Evolutionary conservation across 2,113 vertebrate genomes (phyloP).

Genomic region (Thalassarche chlororhynchos): DNA sequence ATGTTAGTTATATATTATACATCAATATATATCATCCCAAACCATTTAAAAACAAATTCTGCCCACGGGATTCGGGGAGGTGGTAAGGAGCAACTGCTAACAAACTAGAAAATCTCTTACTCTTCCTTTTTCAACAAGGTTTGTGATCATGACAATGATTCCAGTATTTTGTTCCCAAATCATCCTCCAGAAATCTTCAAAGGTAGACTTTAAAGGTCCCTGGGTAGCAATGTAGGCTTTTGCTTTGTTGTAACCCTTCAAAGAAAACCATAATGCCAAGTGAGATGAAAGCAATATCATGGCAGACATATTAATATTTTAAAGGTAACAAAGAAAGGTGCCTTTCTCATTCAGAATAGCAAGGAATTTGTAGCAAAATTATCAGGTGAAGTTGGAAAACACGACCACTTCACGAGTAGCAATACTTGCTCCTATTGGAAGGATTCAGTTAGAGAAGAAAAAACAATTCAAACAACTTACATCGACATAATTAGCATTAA

Average conservation of each 20-base stretch:
- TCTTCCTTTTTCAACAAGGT: constrained; percentile 98
- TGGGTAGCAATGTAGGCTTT: constrained; percentile 98
- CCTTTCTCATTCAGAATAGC: constrained; percentile 20
- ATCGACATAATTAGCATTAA: constrained; percentile 98
- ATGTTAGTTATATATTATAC: neutral
- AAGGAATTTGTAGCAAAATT: neutral
- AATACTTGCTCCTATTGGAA: neutral
- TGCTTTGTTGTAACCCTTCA: constrained; percentile 95
- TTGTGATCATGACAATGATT: constrained; percentile 98
- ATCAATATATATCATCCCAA: neutral
- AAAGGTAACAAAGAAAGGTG: constrained; percentile 13
- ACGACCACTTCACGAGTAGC: neutral
- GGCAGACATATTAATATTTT: constrained; percentile 67
- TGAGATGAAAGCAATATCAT: constrained; percentile 54
- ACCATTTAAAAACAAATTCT: neutral
- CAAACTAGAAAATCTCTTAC: constrained; percentile 75
- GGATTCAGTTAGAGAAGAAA: neutral
- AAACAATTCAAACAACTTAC: constrained; percentile 80
- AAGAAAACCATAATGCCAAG: constrained; percentile 67
- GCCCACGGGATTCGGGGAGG: neutral
- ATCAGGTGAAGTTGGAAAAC: neutral
- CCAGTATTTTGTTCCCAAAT: constrained; percentile 98
- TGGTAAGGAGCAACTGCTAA: constrained; percentile 1
- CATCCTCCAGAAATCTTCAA: constrained; percentile 99
- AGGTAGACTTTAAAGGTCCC: constrained; percentile 97